Percentiles rank a stretch among this genome's conserved stretches.
Conservation (phyloP, 2,888 invertebrate species). For the Archips xylosteana region DNA sequence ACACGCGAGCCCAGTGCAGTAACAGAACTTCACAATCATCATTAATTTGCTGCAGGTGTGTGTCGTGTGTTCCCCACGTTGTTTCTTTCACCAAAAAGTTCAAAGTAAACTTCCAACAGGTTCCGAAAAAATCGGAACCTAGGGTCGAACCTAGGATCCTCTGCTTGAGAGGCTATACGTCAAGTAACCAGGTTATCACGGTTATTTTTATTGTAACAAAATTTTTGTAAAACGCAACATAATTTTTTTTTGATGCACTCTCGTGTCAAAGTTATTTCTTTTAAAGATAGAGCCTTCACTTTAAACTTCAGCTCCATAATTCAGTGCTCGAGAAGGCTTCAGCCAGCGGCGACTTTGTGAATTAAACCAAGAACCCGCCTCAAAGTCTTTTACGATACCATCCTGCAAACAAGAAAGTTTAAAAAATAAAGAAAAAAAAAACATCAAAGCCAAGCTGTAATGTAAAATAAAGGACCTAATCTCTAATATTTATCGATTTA, state of each 20-base stretch:
- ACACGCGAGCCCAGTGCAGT: too few species aligned
- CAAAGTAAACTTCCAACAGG: too few species aligned
- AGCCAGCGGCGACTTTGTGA: constrained; percentile 20
- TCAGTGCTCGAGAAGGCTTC: constrained; percentile 21
- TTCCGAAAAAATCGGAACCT: too few species aligned
- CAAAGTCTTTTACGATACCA: constrained; percentile 19
- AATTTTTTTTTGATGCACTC: constrained; percentile 1
- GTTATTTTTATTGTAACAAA: too few species aligned
- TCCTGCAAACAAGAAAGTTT: constrained; percentile 18
- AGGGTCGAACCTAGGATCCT: too few species aligned
- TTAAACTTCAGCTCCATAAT: constrained; percentile 29
- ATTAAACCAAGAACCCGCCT: constrained; percentile 28
- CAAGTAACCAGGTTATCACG: too few species aligned
- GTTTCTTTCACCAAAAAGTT: too few species aligned
- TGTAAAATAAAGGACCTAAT: neutral
- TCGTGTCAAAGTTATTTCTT: constrained; percentile 15
- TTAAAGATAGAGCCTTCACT: constrained; percentile 14
- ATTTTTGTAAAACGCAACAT: neutral
- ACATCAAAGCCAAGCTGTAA: neutral
- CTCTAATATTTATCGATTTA: neutral
- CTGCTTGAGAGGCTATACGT: too few species aligned
- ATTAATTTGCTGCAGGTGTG: too few species aligned
- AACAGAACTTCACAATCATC: too few species aligned
- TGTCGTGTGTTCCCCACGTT: too few species aligned
- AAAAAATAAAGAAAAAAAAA: neutral